Evolutionary conservation across 2,113 vertebrate species (phyloP), one percentile per base, ranked within the genome.

Genomic region (Choloepus hoffmanni): DNA sequence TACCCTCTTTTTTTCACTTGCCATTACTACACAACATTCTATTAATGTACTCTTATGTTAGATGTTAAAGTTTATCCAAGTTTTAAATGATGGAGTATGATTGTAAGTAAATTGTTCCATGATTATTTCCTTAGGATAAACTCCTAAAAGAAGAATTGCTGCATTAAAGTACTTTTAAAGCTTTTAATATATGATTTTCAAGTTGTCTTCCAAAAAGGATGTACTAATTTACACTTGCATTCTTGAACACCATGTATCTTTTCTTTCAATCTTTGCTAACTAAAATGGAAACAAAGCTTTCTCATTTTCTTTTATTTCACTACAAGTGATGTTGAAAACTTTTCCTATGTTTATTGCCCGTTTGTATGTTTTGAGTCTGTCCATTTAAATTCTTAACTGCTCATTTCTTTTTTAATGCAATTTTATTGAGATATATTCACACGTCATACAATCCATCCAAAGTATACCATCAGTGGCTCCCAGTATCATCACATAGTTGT

Each of bases 91-190:
- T 43, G 55, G n/a, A 43, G 23, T 12, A 53, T 7, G 8, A 11
- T 77, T 50, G 9, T 43, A 77, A 65, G 50, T n/a, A 60, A 93
- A 43, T 60, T 53, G 89, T 79, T 88, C 19, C 3, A 10, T 60
- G 16, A 40, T 19, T 74, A 81, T 81, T 74, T 96, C 85, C 65
- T 33, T 82, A 68, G 28, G 18, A 53, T 84, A 87, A 89, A 77
- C 26, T 84, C 50, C 48, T 93, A 67, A 83, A 43, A 83, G 36
- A 43, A 86, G 36, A 82, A 73, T 58, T 83, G 1, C 16, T 68
- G 0, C 36, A 36, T 67, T 30, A 78, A 89, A 58, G 36, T 36
- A 2, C 78, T 82, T 55, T 62, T 45, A 62, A 77, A 89, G 7
- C 14, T 94, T 43, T 58, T 79, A 26, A 33, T 40, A 62, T 13